phyloP scores from a whole-genome alignment of 2,888 invertebrate species.

The Melinaea marsaeus region DNA sequence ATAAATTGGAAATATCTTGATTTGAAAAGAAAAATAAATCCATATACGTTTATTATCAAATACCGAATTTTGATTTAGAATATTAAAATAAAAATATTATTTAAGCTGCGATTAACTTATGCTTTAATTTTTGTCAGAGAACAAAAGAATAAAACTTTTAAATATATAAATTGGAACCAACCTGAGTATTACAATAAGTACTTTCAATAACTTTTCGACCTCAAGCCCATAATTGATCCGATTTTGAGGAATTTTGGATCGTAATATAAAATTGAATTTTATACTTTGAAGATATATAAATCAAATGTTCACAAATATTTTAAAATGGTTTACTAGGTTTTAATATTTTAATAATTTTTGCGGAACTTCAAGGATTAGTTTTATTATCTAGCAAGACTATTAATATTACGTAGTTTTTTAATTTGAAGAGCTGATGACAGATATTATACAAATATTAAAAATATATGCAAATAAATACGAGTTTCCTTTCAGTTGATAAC shows the following conservation, averaged over 20 bases:
- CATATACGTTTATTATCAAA: too few species aligned
- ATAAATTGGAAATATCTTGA: too few species aligned
- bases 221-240: slow-evolving; percentile 68
- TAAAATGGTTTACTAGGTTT: slow-evolving; percentile 15
- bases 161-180: too few species aligned
- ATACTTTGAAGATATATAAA: slow-evolving; percentile 33
- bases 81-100: too few species aligned
- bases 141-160: too few species aligned
- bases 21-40: too few species aligned
- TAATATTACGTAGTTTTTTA: background rate
- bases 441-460: too few species aligned
- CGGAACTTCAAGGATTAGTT: slow-evolving; percentile 1
- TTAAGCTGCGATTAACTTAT: too few species aligned
- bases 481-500: background rate
- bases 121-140: too few species aligned
- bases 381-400: slow-evolving; percentile 7
- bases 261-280: slow-evolving; percentile 44
- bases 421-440: background rate
- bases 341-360: slow-evolving; percentile 12
- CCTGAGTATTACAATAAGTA: too few species aligned
- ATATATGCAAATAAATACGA: too few species aligned
- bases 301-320: slow-evolving; percentile 30
- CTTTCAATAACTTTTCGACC: slow-evolving; percentile 52
- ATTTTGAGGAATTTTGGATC: slow-evolving; percentile 64
- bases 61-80: too few species aligned